Evolutionary conservation across 2,888 invertebrate genomes (phyloP).

Genomic region (Ditula angustiorana): DNA sequence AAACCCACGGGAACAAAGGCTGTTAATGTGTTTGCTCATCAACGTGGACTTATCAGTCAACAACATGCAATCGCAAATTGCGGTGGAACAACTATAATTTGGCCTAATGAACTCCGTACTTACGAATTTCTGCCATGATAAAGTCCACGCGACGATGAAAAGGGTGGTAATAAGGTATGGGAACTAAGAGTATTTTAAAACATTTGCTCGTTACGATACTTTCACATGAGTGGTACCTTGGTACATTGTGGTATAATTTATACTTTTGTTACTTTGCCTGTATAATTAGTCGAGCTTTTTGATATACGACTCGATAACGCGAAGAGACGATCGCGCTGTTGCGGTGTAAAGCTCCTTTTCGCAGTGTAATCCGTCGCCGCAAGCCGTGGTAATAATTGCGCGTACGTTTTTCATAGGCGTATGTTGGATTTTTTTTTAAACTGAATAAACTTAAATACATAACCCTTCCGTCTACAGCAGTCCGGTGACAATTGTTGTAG

Average conservation of each 20-base stretch:
- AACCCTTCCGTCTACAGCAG: too few relatives aligned
- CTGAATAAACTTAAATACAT: neutral
- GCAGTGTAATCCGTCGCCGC: constrained; percentile 46
- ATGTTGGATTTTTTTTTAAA: neutral
- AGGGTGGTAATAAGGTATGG: constrained; percentile 49
- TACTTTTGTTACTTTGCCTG: constrained; percentile 37
- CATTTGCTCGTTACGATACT: constrained; percentile 48
- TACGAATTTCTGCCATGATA: constrained; percentile 57
- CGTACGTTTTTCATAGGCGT: constrained; percentile 52
- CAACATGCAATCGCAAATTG: constrained; percentile 68
- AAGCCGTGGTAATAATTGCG: constrained; percentile 51
- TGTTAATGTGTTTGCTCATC: constrained; percentile 60
- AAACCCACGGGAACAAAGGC: constrained; percentile 47
- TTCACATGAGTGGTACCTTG: constrained; percentile 49
- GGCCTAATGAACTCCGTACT: constrained; percentile 66
- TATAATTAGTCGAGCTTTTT: constrained; percentile 26
- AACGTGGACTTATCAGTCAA: constrained; percentile 46
- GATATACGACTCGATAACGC: constrained; percentile 40
- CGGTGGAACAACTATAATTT: constrained; percentile 69
- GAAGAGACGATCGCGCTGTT: constrained; percentile 49
- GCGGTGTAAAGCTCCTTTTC: constrained; percentile 48
- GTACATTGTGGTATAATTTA: constrained; percentile 40
- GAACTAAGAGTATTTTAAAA: constrained; percentile 49
- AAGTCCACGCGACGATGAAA: constrained; percentile 60
- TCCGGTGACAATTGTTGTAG: too few relatives aligned